Base-by-base conservation (phyloP, 1,140 invertebrate species). In the Theocolax elegans region DNA sequence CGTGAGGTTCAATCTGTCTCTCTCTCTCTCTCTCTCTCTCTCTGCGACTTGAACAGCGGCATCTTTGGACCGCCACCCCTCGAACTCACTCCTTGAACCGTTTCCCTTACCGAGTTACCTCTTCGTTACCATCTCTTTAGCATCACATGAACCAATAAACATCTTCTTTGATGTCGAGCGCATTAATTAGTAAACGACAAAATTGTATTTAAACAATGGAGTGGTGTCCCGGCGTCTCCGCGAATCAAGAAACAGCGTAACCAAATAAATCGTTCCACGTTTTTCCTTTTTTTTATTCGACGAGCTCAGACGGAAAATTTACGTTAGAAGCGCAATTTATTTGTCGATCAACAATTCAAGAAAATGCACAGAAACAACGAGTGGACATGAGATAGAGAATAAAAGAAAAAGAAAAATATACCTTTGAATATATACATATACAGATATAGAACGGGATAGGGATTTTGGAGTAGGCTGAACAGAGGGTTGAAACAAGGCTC, bases 141-240 rank as follows among this genome's bases (percentile, higher is more conserved):
- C 82, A 85, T 85, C 81, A 85, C 84, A 85, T 84, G 84, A 86
- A 87, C 84, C 85, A 86, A 86, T 86, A 85, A 87, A 85, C 83
- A 81, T 87, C 83, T 86, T 86, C 85, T 87, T 87, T 87, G 85
- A 87, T 85, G 82, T 87, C 76, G n/a, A 72, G 78, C 77, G 81
- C 81, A 86, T 86, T 86, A 86, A 86, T 86, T 86, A 87, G 85
- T 85, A 85, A 87, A 87, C 85, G 83, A 86, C 83, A 87, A 87
- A 87, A 87, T 86, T 86, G 82, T 86, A 86, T 86, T 86, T 85
- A 86, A 86, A 86, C 85, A 86, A 86, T 86, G 77, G 76, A 67
- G 76, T 31, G 21, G 25, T 49, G 42, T 44, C 15, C 29, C 19
- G 23, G 51, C 12, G 10, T 17, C 17, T 46, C 8, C 10, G 49